Evolutionary conservation across 2,888 invertebrate species (phyloP).

Genomic region (Ennomos fuscantarius): DNA sequence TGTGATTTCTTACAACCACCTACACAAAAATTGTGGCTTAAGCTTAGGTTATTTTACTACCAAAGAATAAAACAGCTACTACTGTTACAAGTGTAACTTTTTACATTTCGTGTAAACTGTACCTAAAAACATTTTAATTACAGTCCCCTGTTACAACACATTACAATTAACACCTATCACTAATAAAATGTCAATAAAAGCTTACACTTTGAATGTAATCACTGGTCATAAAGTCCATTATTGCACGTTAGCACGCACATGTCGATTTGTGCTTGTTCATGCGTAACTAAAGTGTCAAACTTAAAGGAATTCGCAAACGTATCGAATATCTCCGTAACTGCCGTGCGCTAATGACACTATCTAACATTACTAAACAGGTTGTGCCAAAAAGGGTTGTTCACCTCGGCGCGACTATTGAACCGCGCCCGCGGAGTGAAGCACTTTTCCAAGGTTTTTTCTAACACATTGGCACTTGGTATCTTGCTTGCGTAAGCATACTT

Average conservation of each 20-base stretch:
- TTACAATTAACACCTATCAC: conserved; percentile 12
- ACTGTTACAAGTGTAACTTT: too few relatives aligned
- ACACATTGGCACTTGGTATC: conserved; percentile 13
- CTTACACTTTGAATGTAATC: conserved; percentile 17
- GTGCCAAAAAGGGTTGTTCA: conserved; percentile 61
- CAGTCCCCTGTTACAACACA: conserved; percentile 1
- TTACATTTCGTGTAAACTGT: too few relatives aligned
- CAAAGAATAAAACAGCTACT: too few relatives aligned
- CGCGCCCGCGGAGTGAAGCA: conserved; percentile 40
- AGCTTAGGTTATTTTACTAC: too few relatives aligned
- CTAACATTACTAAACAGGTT: conserved; percentile 58
- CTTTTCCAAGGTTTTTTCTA: conserved; percentile 52
- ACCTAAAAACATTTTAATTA: background rate
- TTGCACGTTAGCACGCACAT: conserved; percentile 17
- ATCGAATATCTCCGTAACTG: conserved; percentile 4
- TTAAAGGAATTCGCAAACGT: conserved; percentile 13
- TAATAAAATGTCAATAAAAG: conserved; percentile 14
- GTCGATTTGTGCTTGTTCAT: conserved; percentile 15
- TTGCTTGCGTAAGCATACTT: conserved; percentile 13
- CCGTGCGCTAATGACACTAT: conserved; percentile 34
- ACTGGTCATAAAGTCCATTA: conserved; percentile 18
- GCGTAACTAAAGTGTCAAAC: conserved; percentile 20
- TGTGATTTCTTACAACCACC: conserved; percentile 11
- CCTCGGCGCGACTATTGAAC: conserved; percentile 57
- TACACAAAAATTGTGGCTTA: background rate